These are phyloP conservation scores for Sebastes taczanowskii DNA, from an alignment of 2,797 vertebrate species.

Conservation along the genomic window DNA sequence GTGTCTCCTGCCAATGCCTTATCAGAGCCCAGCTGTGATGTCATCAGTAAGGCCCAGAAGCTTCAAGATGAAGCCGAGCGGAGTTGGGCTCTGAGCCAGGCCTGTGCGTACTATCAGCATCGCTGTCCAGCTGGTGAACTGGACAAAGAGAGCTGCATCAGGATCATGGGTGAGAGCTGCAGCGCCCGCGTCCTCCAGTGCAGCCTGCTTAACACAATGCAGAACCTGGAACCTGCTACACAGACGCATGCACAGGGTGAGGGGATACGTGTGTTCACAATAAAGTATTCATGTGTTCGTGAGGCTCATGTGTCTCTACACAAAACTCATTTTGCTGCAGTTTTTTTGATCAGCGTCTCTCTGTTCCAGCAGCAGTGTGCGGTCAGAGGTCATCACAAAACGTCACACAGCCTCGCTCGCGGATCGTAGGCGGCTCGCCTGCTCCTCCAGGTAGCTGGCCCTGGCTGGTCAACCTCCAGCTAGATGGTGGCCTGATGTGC, in stretches of 20 bases:
- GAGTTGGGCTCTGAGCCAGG: slow-evolving; percentile 88
- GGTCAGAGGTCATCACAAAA: slow-evolving; percentile 84
- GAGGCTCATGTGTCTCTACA: neutral
- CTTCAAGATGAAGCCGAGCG: slow-evolving; percentile 80
- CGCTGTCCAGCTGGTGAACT: slow-evolving; percentile 77
- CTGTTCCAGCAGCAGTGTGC: slow-evolving; percentile 83
- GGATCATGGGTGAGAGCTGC: slow-evolving; percentile 86
- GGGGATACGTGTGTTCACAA: neutral
- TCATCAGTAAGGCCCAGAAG: slow-evolving; percentile 81
- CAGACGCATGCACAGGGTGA: slow-evolving; percentile 79
- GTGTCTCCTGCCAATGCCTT: slow-evolving; percentile 59
- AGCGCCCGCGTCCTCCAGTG: slow-evolving; percentile 84
- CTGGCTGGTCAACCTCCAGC: slow-evolving; percentile 92
- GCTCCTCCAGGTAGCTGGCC: slow-evolving; percentile 91
- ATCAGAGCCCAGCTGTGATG: slow-evolving; percentile 86
- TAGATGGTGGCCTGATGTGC: slow-evolving; percentile 91
- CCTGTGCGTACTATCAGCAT: slow-evolving; percentile 85
- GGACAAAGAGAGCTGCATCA: slow-evolving; percentile 77
- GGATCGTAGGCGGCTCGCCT: slow-evolving; percentile 90
- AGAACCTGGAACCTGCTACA: slow-evolving; percentile 81
- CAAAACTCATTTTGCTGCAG: neutral
- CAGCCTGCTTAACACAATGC: slow-evolving; percentile 84
- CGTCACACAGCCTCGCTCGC: slow-evolving; percentile 80
- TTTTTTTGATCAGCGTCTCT: slow-evolving; percentile 15
- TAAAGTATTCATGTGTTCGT: neutral